phyloP scores from a whole-genome alignment of 2,797 vertebrate species.

The Syngnathus rostellatus region DNA sequence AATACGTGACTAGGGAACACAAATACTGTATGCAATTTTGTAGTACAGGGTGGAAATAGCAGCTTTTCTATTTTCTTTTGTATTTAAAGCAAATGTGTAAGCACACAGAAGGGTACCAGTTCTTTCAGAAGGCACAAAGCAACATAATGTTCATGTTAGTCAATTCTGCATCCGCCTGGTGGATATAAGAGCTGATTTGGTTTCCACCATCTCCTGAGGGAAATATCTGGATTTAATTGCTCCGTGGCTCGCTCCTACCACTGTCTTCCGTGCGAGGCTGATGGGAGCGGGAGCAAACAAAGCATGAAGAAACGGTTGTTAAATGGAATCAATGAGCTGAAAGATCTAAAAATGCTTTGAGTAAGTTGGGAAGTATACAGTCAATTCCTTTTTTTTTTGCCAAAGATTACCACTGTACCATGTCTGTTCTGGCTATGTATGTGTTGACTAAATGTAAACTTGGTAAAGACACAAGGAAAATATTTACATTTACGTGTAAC shows the following conservation, averaged over 20 bases:
- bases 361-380: neutral
- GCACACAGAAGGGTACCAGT: neutral
- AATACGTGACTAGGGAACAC: neutral
- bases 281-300: constrained; percentile 4
- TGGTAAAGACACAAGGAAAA: too few relatives aligned
- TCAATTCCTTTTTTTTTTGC: neutral
- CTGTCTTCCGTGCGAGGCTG: constrained; percentile 1
- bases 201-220: constrained; percentile 10
- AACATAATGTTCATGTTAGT: constrained; percentile 2
- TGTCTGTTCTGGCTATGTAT: neutral
- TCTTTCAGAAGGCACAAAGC: constrained; percentile 1
- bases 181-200: constrained; percentile 4
- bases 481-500: too few relatives aligned
- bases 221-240: constrained; percentile 12
- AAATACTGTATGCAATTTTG: neutral
- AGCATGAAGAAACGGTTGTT: constrained; percentile 5
- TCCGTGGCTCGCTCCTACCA: neutral
- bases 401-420: neutral
- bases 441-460: neutral
- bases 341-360: neutral
- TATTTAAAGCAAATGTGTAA: neutral
- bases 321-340: constrained; percentile 5
- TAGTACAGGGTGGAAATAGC: neutral
- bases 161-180: neutral
- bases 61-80: neutral